phyloP scores from a whole-genome alignment of 2,113 vertebrate species.

The Holacanthus passer region DNA sequence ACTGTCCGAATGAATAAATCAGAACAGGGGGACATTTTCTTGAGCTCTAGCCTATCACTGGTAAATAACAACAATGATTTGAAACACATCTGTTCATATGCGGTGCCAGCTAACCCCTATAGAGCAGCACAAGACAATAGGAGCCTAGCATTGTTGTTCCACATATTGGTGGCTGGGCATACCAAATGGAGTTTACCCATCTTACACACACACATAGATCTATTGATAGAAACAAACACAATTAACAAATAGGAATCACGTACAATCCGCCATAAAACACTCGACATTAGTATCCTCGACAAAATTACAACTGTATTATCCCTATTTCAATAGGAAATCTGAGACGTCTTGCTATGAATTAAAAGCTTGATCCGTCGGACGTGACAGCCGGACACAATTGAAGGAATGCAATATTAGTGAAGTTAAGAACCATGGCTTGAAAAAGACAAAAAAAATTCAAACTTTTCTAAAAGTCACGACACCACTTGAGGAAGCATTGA shows the following conservation, averaged over 20 bases:
- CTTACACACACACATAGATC: constrained; percentile 27
- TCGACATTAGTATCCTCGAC: constrained; percentile 49
- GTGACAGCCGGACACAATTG: constrained; percentile 61
- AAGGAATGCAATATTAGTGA: constrained; percentile 45
- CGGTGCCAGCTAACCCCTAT: constrained; percentile 68
- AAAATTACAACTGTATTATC: constrained; percentile 59
- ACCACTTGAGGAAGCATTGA: neutral
- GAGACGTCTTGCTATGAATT: constrained; percentile 56
- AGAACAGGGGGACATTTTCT: constrained; percentile 74
- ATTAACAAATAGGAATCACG: constrained; percentile 57
- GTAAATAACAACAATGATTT: constrained; percentile 81
- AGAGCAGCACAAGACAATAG: constrained; percentile 73
- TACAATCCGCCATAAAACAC: constrained; percentile 55
- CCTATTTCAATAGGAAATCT: constrained; percentile 60
- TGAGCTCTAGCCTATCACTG: constrained; percentile 71
- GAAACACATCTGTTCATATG: constrained; percentile 75
- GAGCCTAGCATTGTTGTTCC: constrained; percentile 65
- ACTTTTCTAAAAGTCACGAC: constrained; percentile 26
- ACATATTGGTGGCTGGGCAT: constrained; percentile 66
- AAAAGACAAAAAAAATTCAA: constrained; percentile 20
- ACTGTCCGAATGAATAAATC: constrained; percentile 81
- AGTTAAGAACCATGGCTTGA: constrained; percentile 30
- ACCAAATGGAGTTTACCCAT: constrained; percentile 70
- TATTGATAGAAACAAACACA: constrained; percentile 66
- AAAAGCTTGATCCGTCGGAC: constrained; percentile 49